These are phyloP conservation scores for Sebastes nivosus DNA, from an alignment of 2,797 vertebrate species.

Conservation along the genomic window DNA sequence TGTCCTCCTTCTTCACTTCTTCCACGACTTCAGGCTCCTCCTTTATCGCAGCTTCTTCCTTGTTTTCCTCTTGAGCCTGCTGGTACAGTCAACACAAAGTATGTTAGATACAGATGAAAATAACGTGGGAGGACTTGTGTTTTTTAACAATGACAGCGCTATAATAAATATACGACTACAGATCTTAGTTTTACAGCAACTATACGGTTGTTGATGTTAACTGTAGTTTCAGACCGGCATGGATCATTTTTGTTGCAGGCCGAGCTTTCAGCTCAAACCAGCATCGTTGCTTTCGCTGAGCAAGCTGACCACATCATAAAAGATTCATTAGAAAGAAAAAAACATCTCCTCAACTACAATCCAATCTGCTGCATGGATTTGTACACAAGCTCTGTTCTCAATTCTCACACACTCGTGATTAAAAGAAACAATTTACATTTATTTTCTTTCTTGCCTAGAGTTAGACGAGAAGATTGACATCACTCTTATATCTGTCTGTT, in stretches of 20 bases:
- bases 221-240: background rate
- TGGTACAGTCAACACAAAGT: constrained; percentile 44
- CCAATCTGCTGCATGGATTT: constrained; percentile 14
- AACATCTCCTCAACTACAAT: constrained; percentile 19
- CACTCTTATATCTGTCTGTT: background rate
- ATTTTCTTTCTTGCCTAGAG: background rate
- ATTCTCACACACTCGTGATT: background rate
- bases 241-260: background rate
- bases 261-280: constrained; percentile 26
- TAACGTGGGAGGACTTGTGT: background rate
- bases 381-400: background rate
- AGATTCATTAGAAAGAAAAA: constrained; percentile 32
- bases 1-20: constrained; percentile 47
- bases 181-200: background rate
- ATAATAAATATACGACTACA: background rate
- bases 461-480: background rate
- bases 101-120: background rate
- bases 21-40: constrained; percentile 44
- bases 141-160: background rate
- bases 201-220: background rate
- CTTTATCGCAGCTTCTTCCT: constrained; percentile 48
- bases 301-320: constrained; percentile 46
- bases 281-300: constrained; percentile 37
- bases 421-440: background rate
- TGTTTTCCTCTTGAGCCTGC: constrained; percentile 86